Evolutionary conservation across 2,113 vertebrate genomes (phyloP), one percentile per base, ranked within the genome.

Genomic region (Sinocyclocheilus rhinocerous): DNA sequence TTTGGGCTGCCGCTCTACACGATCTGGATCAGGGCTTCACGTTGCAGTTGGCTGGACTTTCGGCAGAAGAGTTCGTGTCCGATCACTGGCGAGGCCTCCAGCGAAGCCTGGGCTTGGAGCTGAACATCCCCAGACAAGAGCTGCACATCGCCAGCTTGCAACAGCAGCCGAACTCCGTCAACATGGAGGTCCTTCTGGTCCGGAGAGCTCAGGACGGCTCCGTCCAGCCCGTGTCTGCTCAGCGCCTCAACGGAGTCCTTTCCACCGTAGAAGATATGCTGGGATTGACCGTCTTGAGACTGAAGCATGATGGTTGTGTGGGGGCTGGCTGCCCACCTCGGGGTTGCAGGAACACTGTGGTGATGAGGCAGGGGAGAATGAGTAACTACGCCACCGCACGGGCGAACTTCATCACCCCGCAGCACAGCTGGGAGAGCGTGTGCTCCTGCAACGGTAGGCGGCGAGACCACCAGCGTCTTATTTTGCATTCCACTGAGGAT

Each of bases 51-150:
- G 89, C 42, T 0, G 95, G 95, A 33, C 85, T 98, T 78, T 93
- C 95, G 0, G 96, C 97, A 0, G 97, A 98, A 92, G 97, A 97
- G 89, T 97, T 99, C 65, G 95, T 99, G 76, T 96, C 95, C 0
- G 97, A 98, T 84, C 96, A 99, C 16, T 99, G 98, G 98, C 93
- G 95, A 33, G 96, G 95, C 88, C 92, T 99, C 57, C 97, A 99
- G 92, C 95, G 96, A 20, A 96, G 93, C 36, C 92, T 99, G 85
- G 95, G 95, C 9, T 91, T 93, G 1, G 65, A 92, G 36, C 93
- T 99, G 6, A 92, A 93, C 82, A 88, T 96, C 0, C 92, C 93
- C 79, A 89, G 93, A 12, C 96, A 97, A 29, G 94, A 96, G 88
- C 95, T 99, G 33, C 96, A 97, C 82, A 93, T 98, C 93, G 97